Percentiles rank a stretch among this genome's conserved stretches.
These are phyloP conservation scores for Pseudococcus jackbeardsleyi DNA, from an alignment of 2,888 invertebrate genomes.

Conservation along the genomic window DNA sequence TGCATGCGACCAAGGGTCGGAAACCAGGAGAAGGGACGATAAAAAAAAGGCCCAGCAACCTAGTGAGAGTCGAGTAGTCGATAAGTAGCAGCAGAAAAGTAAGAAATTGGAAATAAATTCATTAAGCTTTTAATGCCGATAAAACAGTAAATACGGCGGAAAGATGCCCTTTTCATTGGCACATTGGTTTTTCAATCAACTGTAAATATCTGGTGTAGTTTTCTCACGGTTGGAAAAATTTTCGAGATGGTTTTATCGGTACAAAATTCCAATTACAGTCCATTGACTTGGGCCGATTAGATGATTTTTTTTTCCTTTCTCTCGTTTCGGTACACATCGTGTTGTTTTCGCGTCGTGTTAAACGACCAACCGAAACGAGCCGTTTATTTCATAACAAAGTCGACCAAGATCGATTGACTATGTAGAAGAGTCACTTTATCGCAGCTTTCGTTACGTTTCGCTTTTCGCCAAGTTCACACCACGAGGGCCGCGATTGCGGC, in stretches of 20 bases:
- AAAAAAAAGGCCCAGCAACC: background rate
- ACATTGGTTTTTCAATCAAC: conserved; percentile 49
- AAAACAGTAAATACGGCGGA: conserved; percentile 38
- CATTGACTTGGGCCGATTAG: conserved; percentile 27
- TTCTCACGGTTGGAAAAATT: conserved; percentile 50
- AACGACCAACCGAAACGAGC: conserved; percentile 5
- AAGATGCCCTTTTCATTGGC: conserved; percentile 32
- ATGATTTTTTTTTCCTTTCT: background rate
- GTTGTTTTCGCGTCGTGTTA: background rate
- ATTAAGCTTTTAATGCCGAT: conserved; percentile 45
- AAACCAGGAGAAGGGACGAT: background rate
- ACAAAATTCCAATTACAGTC: conserved; percentile 41
- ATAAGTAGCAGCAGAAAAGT: conserved; percentile 34
- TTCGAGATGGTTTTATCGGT: conserved; percentile 45
- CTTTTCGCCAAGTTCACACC: background rate
- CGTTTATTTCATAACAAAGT: conserved; percentile 28
- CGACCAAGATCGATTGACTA: conserved; percentile 29
- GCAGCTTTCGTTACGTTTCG: background rate
- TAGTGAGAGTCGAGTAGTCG: background rate
- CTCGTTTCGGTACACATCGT: background rate
- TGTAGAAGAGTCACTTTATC: conserved; percentile 11
- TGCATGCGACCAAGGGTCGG: background rate
- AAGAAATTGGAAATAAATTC: conserved; percentile 50
- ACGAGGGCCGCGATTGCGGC: background rate
- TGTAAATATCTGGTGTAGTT: conserved; percentile 52